Base-by-base conservation (phyloP, 2,888 invertebrate species). In the Rhimphoctona megacephalus region DNA sequence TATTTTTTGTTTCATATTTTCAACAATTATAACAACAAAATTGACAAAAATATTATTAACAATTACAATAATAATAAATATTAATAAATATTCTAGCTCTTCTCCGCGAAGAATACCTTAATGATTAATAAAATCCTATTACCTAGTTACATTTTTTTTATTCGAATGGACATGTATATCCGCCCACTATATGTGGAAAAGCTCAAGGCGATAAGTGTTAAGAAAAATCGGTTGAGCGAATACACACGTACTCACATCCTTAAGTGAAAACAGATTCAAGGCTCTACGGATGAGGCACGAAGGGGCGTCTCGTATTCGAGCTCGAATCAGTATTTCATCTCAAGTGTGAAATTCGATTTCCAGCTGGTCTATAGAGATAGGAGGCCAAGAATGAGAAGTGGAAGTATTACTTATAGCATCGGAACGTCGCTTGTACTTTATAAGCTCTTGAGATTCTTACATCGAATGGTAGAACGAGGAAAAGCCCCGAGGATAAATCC, bases 261-360 rank as follows among this genome's bases (percentile, higher is more conserved):
- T 30, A 61, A 22, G 61, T 14, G 61, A 30, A 67, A 39, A 67
- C 67, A 67, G 22, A 43, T 67, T 67, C 22, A 67, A 39, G 43
- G 39, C 67, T 39, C 39, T 67, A n/a, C n/a, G 22, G 67, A 67
- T 67, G 36, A 36, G 22, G 6, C 22, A 67, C 67, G 43, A 43
- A 67, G 36, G n/a, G 39, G 67, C 67, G 67, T 67, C 67, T 36
- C 36, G 39, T 67, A 67, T 39, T 39, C 67, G 67, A 36, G 39
- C 36, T 43, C 22, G 61, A 61, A 61, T 61, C 61, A 61, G 61
- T 61, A 61, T 61, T 61, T 61, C 61, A 78, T 78, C 43, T 67
- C 79, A 57, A 73, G 79, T 79, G 83, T 79, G 79, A 83, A 83
- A 83, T 83, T 83, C 79, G 83, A 83, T 83, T 79, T 74, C 57